Evolutionary conservation across 2,797 vertebrate species (phyloP).

Genomic region (Smutsia gigantea): DNA sequence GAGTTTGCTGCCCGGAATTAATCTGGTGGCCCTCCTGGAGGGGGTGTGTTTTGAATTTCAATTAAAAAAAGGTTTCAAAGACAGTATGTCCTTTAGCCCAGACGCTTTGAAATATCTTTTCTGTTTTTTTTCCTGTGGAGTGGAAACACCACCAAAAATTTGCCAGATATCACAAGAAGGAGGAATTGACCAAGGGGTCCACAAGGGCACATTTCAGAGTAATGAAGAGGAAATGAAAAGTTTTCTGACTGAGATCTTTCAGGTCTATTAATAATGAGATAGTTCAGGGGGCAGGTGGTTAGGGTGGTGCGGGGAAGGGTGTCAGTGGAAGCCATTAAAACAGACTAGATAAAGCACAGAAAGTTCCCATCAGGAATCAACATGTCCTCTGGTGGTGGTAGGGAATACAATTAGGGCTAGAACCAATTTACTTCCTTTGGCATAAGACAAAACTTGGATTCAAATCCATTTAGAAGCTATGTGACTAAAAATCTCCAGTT

Average conservation of each 20-base stretch:
- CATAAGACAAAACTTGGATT: neutral
- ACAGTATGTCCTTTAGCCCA: neutral
- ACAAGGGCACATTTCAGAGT: neutral
- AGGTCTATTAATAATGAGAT: neutral
- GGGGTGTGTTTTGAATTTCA: slow-evolving; percentile 57
- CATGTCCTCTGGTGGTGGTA: neutral
- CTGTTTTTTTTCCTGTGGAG: neutral
- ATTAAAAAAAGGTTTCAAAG: slow-evolving; percentile 29
- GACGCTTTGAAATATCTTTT: slow-evolving; percentile 21
- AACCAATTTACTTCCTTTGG: neutral
- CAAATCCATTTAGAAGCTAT: neutral
- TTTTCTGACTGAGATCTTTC: slow-evolving; percentile 35
- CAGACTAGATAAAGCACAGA: neutral
- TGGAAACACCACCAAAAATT: slow-evolving; percentile 17
- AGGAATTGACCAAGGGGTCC: neutral
- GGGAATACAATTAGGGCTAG: neutral
- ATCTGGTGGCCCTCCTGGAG: slow-evolving; percentile 53
- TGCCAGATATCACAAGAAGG: neutral
- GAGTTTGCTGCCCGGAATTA: slow-evolving; percentile 22
- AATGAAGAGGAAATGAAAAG: slow-evolving; percentile 33
- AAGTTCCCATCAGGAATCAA: neutral
- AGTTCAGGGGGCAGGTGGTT: neutral
- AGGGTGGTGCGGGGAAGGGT: neutral
- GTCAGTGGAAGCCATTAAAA: neutral
- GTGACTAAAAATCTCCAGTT: neutral